Evolutionary conservation across 2,888 invertebrate species (phyloP), one percentile per base, ranked within the genome.

Genomic region (Lepidocyrtinus sp.): DNA sequence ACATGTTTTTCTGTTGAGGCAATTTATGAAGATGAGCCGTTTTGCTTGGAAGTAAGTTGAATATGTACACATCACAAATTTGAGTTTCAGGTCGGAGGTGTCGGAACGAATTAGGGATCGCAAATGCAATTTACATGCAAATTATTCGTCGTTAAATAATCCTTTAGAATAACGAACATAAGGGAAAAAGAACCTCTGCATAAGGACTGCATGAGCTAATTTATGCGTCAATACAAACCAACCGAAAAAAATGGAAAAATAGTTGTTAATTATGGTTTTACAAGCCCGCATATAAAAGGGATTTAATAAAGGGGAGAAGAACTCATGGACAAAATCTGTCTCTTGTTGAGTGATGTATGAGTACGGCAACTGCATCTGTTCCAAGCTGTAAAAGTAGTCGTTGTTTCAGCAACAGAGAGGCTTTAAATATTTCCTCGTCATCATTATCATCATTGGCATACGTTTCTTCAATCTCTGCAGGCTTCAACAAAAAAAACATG

Each of bases 341-440:
- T n/a, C n/a, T n/a, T 50, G n/a, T 50, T 17, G 50, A 17, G 50
- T 50, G 50, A 50, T 50, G 17, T n/a, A 50, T 50, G 50, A 50
- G 50, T 17, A 12, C 2, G 17, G 15, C 50, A 50, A 17, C 17
- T 50, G 50, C 50, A 50, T 50, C 50, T 50, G 50, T 50, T 50
- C 15, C 50, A 50, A n/a, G n/a, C n/a, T n/a, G n/a, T 50, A 50
- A 50, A 50, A 50, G n/a, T n/a, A 50, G 17, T 50, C 50, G 12
- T 50, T 50, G 50, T 50, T 50, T 50, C 50, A 50, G 17, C 50
- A 50, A 15, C 17, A 2, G 50, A 12, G 50, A 12, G 17, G 17
- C 50, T 50, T 50, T n/a, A 50, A 50, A 50, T 50, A 50, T 50
- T 50, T 50, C 50, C 12, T n/a, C 50, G 50, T 50, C 50, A 50